Percentiles rank a stretch among this genome's conserved stretches.
These are phyloP conservation scores for Lepidurus apus DNA, from an alignment of 1,140 invertebrate genomes.

Conservation along the genomic window DNA sequence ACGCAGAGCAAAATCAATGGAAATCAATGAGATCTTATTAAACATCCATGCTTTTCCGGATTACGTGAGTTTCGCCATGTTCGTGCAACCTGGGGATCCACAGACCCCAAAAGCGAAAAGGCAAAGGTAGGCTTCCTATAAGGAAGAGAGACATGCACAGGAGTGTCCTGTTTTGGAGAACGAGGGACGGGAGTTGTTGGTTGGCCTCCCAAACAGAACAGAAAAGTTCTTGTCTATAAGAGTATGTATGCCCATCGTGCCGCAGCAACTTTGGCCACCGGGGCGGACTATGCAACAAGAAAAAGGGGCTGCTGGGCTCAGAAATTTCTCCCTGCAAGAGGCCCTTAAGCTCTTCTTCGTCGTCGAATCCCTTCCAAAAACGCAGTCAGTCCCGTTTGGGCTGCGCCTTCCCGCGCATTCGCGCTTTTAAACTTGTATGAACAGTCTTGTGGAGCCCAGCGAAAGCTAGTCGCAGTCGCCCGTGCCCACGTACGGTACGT, in stretches of 20 bases:
- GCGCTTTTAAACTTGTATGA: conserved; percentile 15
- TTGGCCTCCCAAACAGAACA: no score
- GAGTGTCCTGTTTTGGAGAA: not conserved
- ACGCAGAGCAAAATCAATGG: not conserved
- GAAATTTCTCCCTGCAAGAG: not conserved
- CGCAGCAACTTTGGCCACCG: conserved; percentile 1
- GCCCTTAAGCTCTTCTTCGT: not conserved
- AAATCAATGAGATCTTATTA: not conserved
- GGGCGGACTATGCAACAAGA: not conserved
- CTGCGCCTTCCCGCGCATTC: conserved; percentile 13
- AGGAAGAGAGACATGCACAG: not conserved
- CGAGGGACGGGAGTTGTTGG: no score
- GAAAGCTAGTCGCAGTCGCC: conserved; percentile 7
- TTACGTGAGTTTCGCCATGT: not conserved
- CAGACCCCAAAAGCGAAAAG: not conserved
- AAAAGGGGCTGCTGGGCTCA: not conserved
- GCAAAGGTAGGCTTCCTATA: not conserved
- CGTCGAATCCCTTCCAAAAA: not conserved
- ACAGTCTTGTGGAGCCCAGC: conserved; percentile 1
- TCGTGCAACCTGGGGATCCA: not conserved
- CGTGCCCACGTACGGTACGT: conserved; percentile 1
- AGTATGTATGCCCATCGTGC: conserved; percentile 7
- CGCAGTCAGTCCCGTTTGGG: not conserved
- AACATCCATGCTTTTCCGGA: not conserved
- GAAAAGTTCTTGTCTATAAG: not conserved